Evolutionary conservation across 1,140 invertebrate species (phyloP).

Genomic region (Heliconius hermathena): DNA sequence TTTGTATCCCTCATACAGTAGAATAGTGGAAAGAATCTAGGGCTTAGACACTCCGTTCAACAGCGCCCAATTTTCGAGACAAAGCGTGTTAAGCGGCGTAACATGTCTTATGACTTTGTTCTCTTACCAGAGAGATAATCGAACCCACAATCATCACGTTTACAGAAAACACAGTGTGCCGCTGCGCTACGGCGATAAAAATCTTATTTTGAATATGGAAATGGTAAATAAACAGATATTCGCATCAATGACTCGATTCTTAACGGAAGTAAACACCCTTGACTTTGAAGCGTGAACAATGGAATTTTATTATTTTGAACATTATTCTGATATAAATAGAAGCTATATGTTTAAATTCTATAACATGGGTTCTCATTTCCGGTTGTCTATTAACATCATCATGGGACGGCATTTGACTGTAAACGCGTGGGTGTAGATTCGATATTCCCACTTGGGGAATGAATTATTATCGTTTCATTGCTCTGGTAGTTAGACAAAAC

Average conservation of each 20-base stretch:
- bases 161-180: neutral
- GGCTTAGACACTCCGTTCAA: too few species aligned
- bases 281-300: constrained; percentile 10
- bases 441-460: too few species aligned
- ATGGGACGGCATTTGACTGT: too few species aligned
- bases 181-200: neutral
- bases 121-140: neutral
- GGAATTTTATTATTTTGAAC: neutral
- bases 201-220: neutral
- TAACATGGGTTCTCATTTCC: neutral
- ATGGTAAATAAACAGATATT: neutral
- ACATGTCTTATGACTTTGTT: too few species aligned
- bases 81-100: too few species aligned
- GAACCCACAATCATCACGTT: neutral
- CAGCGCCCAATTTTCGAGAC: too few species aligned
- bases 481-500: too few species aligned
- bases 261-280: constrained; percentile 10
- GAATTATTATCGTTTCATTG: too few species aligned
- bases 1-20: too few species aligned
- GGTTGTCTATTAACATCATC: neutral
- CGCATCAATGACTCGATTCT: neutral
- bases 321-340: neutral
- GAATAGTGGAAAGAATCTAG: too few species aligned
- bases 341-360: neutral
- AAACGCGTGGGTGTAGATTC: too few species aligned